Evolutionary conservation across 2,888 invertebrate genomes (phyloP).

Genomic region (Doris montereyensis): DNA sequence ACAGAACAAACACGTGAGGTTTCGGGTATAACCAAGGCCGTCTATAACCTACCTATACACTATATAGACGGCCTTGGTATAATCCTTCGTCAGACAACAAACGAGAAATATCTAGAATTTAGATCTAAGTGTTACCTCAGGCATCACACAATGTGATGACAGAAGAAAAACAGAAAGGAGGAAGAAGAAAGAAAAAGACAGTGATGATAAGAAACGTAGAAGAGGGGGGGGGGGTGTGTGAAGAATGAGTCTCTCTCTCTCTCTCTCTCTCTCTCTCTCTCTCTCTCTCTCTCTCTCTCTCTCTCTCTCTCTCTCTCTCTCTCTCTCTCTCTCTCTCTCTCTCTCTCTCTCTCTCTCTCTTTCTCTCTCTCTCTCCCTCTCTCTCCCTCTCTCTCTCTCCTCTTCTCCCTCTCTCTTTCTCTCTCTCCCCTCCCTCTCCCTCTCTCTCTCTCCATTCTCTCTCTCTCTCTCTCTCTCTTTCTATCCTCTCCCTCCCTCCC

Average conservation of each 20-base stretch:
- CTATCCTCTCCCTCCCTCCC: background rate
- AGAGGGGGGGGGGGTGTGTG: too few relatives aligned
- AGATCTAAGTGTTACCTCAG: too few relatives aligned
- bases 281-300: background rate
- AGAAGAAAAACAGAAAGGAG: too few relatives aligned
- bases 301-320: background rate
- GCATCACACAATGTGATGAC: too few relatives aligned
- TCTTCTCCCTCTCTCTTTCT: background rate
- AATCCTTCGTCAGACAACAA: too few relatives aligned
- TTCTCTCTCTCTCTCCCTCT: background rate
- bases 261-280: background rate
- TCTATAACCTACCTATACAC: too few relatives aligned
- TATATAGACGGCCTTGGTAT: too few relatives aligned
- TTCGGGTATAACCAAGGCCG: too few relatives aligned
- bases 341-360: background rate
- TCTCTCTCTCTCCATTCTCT: background rate
- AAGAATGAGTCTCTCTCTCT: slow-evolving; percentile 3
- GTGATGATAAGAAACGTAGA: too few relatives aligned
- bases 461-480: background rate
- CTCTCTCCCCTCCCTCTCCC: background rate
- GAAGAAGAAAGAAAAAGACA: too few relatives aligned
- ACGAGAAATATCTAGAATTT: too few relatives aligned
- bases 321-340: background rate
- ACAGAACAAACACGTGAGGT: too few relatives aligned
- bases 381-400: background rate